These are phyloP conservation scores for Scaptomyza hsui DNA, from an alignment of 1,140 invertebrate species.

Conservation along the genomic window DNA sequence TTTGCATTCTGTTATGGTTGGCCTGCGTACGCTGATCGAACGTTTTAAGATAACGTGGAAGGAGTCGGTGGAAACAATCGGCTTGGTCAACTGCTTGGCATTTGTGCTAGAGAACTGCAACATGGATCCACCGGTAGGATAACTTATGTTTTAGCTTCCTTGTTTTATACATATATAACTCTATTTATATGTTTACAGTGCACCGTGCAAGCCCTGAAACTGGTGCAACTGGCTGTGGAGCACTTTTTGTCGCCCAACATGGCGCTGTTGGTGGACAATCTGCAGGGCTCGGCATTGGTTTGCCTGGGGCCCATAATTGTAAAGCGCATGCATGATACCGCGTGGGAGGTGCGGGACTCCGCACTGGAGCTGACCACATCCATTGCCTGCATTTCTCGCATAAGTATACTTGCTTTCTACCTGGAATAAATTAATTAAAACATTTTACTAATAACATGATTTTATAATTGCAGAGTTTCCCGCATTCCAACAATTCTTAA, in stretches of 20 bases:
- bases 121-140: conserved; percentile 82
- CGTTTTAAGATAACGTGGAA: conserved; percentile 90
- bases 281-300: conserved; percentile 87
- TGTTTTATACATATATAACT: too few species aligned
- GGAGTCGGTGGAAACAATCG: conserved; percentile 84
- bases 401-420: too few species aligned
- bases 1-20: conserved; percentile 87
- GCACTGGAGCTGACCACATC: conserved; percentile 89
- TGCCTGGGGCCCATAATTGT: conserved; percentile 88
- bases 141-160: too few species aligned
- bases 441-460: background rate
- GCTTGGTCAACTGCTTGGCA: conserved; percentile 79
- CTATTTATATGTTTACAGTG: conserved; percentile 86
- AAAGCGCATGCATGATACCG: conserved; percentile 88
- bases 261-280: conserved; percentile 88
- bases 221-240: conserved; percentile 88
- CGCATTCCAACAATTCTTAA: conserved; percentile 89
- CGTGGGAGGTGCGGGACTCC: conserved; percentile 91
- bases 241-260: conserved; percentile 91
- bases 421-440: too few species aligned
- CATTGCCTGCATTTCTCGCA: conserved; percentile 88
- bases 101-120: conserved; percentile 83
- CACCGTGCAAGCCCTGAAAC: conserved; percentile 87
- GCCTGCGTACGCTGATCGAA: conserved; percentile 87
- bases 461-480: conserved; percentile 87